Conservation (phyloP, 2,888 invertebrate species). For the Drosophila nr. medialis region DNA sequence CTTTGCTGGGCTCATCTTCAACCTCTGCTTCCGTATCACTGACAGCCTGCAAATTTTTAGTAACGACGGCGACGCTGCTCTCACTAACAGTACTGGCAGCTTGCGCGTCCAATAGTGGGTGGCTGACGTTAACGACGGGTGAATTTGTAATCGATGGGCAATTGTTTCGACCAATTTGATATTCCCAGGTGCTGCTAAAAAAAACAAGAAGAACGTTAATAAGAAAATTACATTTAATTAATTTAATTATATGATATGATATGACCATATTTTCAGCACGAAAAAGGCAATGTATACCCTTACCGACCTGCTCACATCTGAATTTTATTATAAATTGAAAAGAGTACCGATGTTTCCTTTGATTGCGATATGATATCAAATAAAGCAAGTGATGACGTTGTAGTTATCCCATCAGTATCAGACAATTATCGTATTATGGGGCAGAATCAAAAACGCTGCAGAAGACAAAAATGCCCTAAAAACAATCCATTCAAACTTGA, state of each 20-base stretch:
- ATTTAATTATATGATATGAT: too few species aligned
- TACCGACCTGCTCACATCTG: neutral
- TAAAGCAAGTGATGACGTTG: too few species aligned
- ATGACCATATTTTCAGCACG: neutral
- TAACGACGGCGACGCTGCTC: conserved; percentile 12
- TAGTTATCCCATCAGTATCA: too few species aligned
- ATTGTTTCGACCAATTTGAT: neutral
- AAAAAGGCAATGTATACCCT: neutral
- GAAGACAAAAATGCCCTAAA: too few species aligned
- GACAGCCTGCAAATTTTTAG: conserved; percentile 45
- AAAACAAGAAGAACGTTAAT: neutral
- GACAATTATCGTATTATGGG: too few species aligned
- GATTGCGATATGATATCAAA: too few species aligned
- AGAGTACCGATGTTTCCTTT: neutral
- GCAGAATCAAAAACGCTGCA: too few species aligned
- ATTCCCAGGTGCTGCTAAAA: neutral
- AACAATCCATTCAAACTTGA: too few species aligned
- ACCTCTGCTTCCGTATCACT: conserved; percentile 46
- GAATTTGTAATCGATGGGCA: conserved; percentile 66
- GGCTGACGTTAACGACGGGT: conserved; percentile 59
- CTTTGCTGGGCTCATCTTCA: neutral
- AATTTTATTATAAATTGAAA: neutral
- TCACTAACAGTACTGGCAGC: conserved; percentile 23
- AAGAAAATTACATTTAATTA: neutral
- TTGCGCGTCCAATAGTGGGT: conserved; percentile 49